Evolutionary conservation across 2,797 vertebrate genomes (phyloP).

Genomic region (Monodelphis domestica): DNA sequence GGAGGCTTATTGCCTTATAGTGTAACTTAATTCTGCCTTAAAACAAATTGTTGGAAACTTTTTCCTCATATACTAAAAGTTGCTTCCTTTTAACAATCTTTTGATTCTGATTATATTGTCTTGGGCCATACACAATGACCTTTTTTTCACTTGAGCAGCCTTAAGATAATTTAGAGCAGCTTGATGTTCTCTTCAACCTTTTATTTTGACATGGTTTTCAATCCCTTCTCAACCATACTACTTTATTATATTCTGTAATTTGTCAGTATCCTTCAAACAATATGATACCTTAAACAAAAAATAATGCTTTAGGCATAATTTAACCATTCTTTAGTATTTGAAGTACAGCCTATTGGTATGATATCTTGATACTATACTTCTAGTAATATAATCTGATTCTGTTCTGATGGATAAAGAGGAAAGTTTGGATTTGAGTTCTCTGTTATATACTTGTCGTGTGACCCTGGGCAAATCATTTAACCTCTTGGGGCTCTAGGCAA

Average conservation of each 20-base stretch:
- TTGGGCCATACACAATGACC: too few relatives aligned
- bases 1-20: background rate
- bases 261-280: background rate
- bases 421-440: background rate
- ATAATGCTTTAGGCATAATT: background rate
- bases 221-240: background rate
- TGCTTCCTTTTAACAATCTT: background rate
- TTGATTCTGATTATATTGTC: too few relatives aligned
- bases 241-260: background rate
- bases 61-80: background rate
- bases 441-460: background rate
- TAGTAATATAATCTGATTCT: background rate
- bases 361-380: background rate
- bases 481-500: background rate
- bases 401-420: background rate
- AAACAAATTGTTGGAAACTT: background rate
- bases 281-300: background rate
- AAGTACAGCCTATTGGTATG: background rate
- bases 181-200: background rate
- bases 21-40: background rate
- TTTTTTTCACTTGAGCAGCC: too few relatives aligned
- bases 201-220: background rate
- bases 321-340: background rate
- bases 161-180: background rate
- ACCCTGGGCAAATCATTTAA: background rate